Evolutionary conservation across 2,888 invertebrate species (phyloP).

Genomic region (Merodon equestris): DNA sequence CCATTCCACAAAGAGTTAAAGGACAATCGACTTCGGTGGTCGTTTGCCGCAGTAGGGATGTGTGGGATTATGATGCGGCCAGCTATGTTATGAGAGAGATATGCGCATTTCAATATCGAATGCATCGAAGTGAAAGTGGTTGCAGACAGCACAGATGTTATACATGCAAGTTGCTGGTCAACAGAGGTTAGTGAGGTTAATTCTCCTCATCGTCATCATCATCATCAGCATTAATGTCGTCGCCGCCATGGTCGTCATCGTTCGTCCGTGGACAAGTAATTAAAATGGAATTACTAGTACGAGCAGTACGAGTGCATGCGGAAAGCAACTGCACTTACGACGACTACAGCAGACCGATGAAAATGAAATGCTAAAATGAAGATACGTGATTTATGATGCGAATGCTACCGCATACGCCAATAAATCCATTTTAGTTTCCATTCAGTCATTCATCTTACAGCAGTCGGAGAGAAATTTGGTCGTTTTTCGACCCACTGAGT

Average conservation of each 20-base stretch:
- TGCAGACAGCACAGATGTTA: not conserved
- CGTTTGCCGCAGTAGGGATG: too few relatives aligned
- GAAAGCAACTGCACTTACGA: constrained; percentile 23
- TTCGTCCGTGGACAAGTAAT: constrained; percentile 44
- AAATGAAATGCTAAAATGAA: too few relatives aligned
- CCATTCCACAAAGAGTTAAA: constrained; percentile 8
- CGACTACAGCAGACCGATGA: too few relatives aligned
- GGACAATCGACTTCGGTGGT: not conserved
- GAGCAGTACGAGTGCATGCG: too few relatives aligned
- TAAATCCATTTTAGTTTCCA: constrained; percentile 18
- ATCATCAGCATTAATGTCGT: not conserved
- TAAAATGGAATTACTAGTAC: constrained; percentile 59
- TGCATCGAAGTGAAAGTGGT: constrained; percentile 47
- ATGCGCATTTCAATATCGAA: constrained; percentile 38
- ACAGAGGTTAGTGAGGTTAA: too few relatives aligned
- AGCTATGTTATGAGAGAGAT: constrained; percentile 10
- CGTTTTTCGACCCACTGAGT: constrained; percentile 11
- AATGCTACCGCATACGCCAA: constrained; percentile 27
- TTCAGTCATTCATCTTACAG: too few relatives aligned
- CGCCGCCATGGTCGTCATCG: not conserved
- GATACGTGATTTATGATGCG: constrained; percentile 64
- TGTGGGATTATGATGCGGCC: too few relatives aligned
- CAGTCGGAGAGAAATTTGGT: constrained; percentile 44
- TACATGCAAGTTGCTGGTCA: not conserved
- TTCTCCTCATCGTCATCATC: too few relatives aligned